Evolutionary conservation across 2,888 invertebrate genomes (phyloP).

Genomic region (Podabrus alpinus): DNA sequence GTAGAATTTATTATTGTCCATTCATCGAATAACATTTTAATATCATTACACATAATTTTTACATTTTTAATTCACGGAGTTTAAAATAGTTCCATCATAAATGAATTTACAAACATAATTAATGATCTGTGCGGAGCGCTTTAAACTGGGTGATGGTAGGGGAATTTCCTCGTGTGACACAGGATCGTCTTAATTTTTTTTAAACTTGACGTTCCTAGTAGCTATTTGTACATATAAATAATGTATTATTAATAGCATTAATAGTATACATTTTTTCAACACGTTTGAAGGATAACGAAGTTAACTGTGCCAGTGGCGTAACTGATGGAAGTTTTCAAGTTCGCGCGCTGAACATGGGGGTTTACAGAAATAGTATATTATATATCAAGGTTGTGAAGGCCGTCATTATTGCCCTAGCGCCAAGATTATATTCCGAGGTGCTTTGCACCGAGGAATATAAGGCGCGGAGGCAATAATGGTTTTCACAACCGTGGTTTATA

Average conservation of each 20-base stretch:
- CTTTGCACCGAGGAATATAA: no score
- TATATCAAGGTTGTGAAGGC: no score
- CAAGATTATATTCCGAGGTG: no score
- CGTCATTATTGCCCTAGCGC: no score
- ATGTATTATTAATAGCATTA: no score
- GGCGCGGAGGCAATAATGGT: no score
- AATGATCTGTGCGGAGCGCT: background rate
- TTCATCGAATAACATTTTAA: conserved; percentile 15
- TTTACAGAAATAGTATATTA: no score
- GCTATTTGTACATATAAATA: no score
- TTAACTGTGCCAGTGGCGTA: background rate
- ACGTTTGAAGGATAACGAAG: background rate
- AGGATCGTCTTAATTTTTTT: background rate
- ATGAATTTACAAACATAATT: background rate
- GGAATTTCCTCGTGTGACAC: background rate
- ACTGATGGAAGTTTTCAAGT: background rate
- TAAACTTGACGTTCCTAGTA: background rate
- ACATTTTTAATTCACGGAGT: conserved; percentile 11
- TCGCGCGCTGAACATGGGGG: background rate
- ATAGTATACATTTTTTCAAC: background rate
- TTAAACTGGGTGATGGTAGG: background rate
- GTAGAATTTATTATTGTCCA: conserved; percentile 10
- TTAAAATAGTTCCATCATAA: background rate
- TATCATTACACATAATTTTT: conserved; percentile 13
- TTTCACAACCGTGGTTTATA: no score